Evolutionary conservation across 2,797 vertebrate species (phyloP).

Genomic region (Allobates femoralis): DNA sequence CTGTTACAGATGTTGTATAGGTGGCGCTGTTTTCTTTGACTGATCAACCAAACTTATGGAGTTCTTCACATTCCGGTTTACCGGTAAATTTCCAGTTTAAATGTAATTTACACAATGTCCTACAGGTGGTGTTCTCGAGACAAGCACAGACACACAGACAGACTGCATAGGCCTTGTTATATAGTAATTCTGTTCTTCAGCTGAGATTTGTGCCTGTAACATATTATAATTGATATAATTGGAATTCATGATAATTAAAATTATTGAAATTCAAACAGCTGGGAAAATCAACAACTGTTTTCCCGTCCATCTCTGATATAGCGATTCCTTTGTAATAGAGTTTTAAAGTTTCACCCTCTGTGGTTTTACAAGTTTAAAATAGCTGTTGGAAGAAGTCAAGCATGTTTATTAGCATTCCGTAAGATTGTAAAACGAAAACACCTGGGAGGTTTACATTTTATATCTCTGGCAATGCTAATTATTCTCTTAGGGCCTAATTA

Average conservation of each 20-base stretch:
- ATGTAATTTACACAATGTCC: no score
- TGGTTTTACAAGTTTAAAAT: conserved; percentile 68
- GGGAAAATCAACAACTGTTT: conserved; percentile 35
- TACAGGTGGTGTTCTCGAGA: no score
- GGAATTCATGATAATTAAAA: conserved; percentile 18
- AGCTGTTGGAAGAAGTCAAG: conserved; percentile 69
- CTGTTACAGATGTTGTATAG: no score
- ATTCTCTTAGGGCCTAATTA: conserved; percentile 80
- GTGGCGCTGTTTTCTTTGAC: no score
- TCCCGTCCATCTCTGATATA: conserved; percentile 27
- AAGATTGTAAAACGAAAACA: conserved; percentile 66
- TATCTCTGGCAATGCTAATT: conserved; percentile 71
- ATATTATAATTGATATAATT: background rate
- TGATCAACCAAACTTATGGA: no score
- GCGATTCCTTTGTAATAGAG: conserved; percentile 15
- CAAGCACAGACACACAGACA: no score
- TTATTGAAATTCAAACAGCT: conserved; percentile 13
- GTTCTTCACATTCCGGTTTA: no score
- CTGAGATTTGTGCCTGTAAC: background rate
- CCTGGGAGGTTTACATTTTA: conserved; percentile 72
- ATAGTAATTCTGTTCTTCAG: no score
- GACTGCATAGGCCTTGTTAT: no score
- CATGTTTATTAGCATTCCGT: conserved; percentile 69
- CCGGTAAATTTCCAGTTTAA: no score
- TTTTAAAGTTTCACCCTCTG: conserved; percentile 68